Evolutionary conservation across 2,113 vertebrate species (phyloP), one percentile per base, ranked within the genome.

Genomic region (Vombatus ursinus): DNA sequence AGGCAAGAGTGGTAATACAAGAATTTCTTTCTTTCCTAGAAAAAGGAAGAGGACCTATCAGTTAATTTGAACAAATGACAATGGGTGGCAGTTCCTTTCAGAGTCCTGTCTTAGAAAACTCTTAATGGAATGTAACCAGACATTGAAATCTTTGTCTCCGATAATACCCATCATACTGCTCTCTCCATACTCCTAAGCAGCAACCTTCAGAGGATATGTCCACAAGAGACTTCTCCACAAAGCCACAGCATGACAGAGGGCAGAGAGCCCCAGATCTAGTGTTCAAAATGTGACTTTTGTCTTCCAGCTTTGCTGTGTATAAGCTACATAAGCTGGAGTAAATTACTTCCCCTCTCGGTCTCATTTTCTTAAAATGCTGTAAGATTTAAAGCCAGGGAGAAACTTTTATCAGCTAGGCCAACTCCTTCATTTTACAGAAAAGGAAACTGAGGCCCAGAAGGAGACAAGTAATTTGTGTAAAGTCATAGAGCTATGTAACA

Each of bases 41-140:
- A 37, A 49, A 93, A 93, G 92, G 94, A 93, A 93, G 31, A 50
- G 90, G 94, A 50, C 37, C 96, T 91, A 97, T 94, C 44, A 48
- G 90, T 94, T 97, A 93, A 97, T 97, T 97, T 96, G 96, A 96
- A 98, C 93, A 97, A 97, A 96, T 93, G 57, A 92, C 95, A 96
- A 93, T 0, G 3, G 92, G 90, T 54, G 90, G 89, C 92, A 90
- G 90, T 25, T 61, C 94, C 93, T 96, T 84, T 96, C 95, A 95
- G 91, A 95, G 91, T 51, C 50, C 52, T 44, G 0, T 84, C 28
- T 96, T 94, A 92, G 37, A 52, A 95, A 95, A 96, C 90, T 90
- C 92, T 95, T 96, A 16, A 37, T 48, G 92, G 91, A 91, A 96
- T 96, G 93, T 97, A 96, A 96, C 92, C 96, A 89, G 93, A 96